These are phyloP conservation scores for Notodonta dromedarius DNA, from an alignment of 2,888 invertebrate genomes.

Conservation along the genomic window DNA sequence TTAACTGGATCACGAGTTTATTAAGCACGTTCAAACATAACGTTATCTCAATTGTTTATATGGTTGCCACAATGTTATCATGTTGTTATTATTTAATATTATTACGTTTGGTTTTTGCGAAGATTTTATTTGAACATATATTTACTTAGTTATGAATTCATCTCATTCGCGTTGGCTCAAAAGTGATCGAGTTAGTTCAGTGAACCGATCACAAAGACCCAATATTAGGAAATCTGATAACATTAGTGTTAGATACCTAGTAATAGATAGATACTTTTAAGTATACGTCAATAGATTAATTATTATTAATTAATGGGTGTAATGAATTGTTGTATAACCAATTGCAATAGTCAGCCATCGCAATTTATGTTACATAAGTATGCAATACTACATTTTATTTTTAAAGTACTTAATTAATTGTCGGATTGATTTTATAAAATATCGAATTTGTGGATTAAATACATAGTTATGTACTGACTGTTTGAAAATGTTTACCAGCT, in stretches of 20 bases:
- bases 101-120: background rate
- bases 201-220: too few species aligned
- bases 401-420: background rate
- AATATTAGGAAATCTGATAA: background rate
- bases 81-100: background rate
- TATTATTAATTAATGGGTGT: too few species aligned
- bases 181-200: background rate
- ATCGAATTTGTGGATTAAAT: too few species aligned
- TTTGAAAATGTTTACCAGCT: too few species aligned
- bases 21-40: background rate
- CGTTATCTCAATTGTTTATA: background rate
- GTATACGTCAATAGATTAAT: too few species aligned
- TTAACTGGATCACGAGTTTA: background rate
- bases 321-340: too few species aligned
- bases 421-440: background rate
- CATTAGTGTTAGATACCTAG: background rate
- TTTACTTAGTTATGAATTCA: background rate
- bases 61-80: background rate
- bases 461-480: too few species aligned
- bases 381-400: background rate
- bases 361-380: too few species aligned
- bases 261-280: too few species aligned
- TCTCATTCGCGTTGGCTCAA: background rate
- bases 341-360: too few species aligned
- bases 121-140: conserved; percentile 1